Evolutionary conservation across 2,113 vertebrate genomes (phyloP), one percentile per base, ranked within the genome.

Genomic region (Myxocyprinus asiaticus): DNA sequence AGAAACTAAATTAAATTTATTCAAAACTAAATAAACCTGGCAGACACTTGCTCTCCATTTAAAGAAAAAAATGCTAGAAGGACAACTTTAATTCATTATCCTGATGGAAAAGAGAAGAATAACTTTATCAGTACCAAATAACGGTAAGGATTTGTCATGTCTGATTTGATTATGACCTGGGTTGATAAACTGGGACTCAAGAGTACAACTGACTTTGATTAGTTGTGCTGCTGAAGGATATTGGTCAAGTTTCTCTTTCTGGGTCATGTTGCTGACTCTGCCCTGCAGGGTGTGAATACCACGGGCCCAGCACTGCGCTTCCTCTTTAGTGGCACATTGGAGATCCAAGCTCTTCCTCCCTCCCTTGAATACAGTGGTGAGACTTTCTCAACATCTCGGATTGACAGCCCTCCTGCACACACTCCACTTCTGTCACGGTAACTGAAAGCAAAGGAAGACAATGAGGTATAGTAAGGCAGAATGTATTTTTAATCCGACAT

Each of bases 191-290:
- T 0, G 42, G 14, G 33, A 7, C 51, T 44, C 59, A 15, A 55
- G 7, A 9, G 4, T 44, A 47, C 9, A 17, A 56, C 1, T 42
- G 22, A 43, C 47, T 53, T 22, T 22, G 7, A 58, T 67, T 59
- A 6, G 1, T 14, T 56, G 15, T 15, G n/a, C 3, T 64, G 14
- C 12, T 17, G 48, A 87, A 96, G 95, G 97, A 98, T 99, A 99
- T 94, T 98, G 96, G 70, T 98, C 94, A 0, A 99, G 95, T 73
- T 95, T 96, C 82, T 98, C 96, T 0, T 88, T 87, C 84, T 99
- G 96, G 88, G 89, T 98, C 97, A 98, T 98, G 87, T 95, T 94
- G 4, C 93, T 90, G 10, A 94, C 90, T 80, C 95, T 86, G 1
- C 82, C 90, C 78, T 95, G 93, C 76, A 99, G 91, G 55, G 95